These are phyloP conservation scores for Rhadinocentrus ornatus DNA, from an alignment of 2,797 vertebrate genomes.

Conservation along the genomic window DNA sequence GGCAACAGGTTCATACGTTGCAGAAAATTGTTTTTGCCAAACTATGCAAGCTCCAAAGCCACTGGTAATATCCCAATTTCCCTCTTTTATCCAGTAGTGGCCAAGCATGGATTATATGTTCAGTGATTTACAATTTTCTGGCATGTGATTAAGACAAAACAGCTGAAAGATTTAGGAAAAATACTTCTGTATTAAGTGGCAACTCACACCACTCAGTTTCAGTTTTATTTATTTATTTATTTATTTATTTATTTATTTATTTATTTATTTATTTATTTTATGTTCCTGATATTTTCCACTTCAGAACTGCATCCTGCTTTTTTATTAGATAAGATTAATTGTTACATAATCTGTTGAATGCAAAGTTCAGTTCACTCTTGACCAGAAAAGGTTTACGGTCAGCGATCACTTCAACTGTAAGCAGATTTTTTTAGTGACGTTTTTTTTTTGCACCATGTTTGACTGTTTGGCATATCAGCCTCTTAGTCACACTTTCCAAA, in stretches of 20 bases:
- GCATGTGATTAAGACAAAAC: conserved; percentile 45
- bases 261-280: conserved; percentile 5
- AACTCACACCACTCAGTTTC: conserved; percentile 3
- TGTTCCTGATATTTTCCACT: conserved; percentile 29
- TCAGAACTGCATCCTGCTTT: background rate
- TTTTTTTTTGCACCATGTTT: conserved; percentile 23
- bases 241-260: background rate
- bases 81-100: conserved; percentile 44
- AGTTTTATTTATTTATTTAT: too few species aligned
- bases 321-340: background rate
- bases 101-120: conserved; percentile 57
- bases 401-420: conserved; percentile 5
- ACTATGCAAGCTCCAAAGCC: conserved; percentile 47
- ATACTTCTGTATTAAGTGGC: conserved; percentile 34
- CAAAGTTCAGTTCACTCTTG: background rate
- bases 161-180: conserved; percentile 51
- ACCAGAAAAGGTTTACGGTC: background rate
- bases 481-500: conserved; percentile 48
- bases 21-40: conserved; percentile 42
- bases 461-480: conserved; percentile 5
- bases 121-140: conserved; percentile 60
- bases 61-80: conserved; percentile 66
- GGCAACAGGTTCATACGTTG: conserved; percentile 30
- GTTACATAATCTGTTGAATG: background rate
- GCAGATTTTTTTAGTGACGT: conserved; percentile 25